phyloP scores from a whole-genome alignment of 30 jellyfish, hydroid and myxozoan species.

The Rhopilema esculentum region DNA sequence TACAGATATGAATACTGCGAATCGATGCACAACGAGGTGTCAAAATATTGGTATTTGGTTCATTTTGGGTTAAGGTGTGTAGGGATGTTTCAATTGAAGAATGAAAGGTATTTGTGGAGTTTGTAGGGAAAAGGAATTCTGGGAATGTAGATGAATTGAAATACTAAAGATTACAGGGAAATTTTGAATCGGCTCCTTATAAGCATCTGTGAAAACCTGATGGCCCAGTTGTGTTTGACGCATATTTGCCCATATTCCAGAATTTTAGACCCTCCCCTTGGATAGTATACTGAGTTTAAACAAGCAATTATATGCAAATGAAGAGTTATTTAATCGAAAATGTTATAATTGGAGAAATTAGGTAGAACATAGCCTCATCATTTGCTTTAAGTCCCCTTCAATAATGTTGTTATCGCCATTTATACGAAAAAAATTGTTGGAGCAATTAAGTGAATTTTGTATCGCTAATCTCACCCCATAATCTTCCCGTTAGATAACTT shows the following conservation, averaged over 20 bases:
- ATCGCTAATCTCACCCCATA: neutral
- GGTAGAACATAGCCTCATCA: neutral
- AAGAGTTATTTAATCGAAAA: neutral
- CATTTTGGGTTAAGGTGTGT: no score
- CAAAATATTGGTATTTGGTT: no score
- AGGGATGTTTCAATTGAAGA: no score
- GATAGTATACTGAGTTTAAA: neutral
- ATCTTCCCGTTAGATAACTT: neutral
- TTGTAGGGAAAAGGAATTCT: no score
- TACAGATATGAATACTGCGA: no score
- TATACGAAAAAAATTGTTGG: neutral
- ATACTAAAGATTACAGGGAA: no score
- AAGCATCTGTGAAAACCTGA: neutral
- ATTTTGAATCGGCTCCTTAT: no score
- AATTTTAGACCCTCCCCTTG: neutral
- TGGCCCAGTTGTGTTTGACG: neutral
- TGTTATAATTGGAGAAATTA: neutral
- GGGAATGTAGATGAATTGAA: no score
- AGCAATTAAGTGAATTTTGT: neutral
- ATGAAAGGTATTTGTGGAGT: no score
- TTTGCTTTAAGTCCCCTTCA: neutral
- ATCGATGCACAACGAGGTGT: no score
- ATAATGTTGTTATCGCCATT: neutral
- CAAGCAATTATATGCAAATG: neutral
- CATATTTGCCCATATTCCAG: neutral